Percentiles rank a stretch among this genome's conserved stretches.
phyloP scores from a whole-genome alignment of 2,797 vertebrate genomes.

The Chiloscyllium punctatum region DNA sequence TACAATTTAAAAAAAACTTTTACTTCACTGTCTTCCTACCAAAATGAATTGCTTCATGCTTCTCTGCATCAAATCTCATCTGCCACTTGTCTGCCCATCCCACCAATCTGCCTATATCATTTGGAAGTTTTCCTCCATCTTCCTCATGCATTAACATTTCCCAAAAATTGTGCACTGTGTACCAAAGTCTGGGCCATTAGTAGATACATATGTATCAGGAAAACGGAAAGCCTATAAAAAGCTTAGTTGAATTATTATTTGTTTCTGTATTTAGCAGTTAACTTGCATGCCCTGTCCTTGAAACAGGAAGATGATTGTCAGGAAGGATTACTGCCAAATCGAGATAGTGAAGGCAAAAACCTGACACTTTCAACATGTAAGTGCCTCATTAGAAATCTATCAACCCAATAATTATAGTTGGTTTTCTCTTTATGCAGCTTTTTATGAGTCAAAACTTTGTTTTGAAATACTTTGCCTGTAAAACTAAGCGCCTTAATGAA shows the following conservation, averaged over 20 bases:
- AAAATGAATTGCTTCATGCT: no score
- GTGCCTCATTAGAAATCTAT: constrained; percentile 9
- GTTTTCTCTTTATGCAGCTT: neutral
- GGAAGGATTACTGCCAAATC: no score
- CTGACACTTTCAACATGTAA: neutral
- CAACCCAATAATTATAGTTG: neutral
- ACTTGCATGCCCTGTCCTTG: neutral
- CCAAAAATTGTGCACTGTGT: no score
- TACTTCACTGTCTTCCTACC: no score
- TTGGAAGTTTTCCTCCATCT: no score
- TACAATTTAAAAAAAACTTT: no score
- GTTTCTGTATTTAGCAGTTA: neutral
- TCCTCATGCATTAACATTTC: no score
- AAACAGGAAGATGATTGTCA: neutral
- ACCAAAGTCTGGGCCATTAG: no score
- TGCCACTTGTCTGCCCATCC: no score
- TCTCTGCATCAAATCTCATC: no score
- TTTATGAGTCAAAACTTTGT: neutral
- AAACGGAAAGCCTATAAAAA: neutral
- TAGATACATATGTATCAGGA: no score
- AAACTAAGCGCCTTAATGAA: neutral
- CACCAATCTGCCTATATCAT: no score
- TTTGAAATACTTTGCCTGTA: neutral
- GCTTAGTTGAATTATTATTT: neutral
- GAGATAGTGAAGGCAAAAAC: neutral